These are phyloP conservation scores for Procambarus virginalis DNA, from an alignment of 1,140 invertebrate genomes.

Conservation along the genomic window DNA sequence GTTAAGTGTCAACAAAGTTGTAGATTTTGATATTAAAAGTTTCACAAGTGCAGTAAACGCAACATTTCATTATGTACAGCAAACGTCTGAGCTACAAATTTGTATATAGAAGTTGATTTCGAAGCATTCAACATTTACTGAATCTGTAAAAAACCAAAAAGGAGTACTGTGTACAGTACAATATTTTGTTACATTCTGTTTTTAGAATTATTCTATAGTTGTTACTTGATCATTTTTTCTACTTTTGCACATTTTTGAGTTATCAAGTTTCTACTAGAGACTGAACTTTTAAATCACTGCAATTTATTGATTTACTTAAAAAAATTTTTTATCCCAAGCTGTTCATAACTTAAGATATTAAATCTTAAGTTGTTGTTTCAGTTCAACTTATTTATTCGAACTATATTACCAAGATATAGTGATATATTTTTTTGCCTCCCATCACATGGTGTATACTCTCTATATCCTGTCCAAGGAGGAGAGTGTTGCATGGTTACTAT, in stretches of 20 bases:
- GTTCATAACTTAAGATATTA: neutral
- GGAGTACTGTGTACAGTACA: neutral
- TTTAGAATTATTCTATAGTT: neutral
- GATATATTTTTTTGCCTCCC: neutral
- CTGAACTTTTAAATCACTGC: too few relatives aligned
- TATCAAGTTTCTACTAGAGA: too few relatives aligned
- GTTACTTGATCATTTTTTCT: neutral
- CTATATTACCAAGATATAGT: neutral
- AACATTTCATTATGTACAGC: neutral
- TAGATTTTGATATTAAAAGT: neutral
- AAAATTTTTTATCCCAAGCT: too few relatives aligned
- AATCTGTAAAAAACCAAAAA: neutral
- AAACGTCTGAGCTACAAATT: neutral
- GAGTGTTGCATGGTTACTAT: constrained; percentile 6
- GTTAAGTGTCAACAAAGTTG: neutral
- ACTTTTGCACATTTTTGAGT: too few relatives aligned
- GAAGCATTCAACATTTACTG: neutral
- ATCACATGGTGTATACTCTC: neutral
- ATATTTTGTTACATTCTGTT: neutral
- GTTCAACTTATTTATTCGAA: neutral
- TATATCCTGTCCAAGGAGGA: neutral
- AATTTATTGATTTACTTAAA: too few relatives aligned
- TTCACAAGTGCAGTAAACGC: too few relatives aligned
- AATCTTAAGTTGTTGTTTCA: neutral
- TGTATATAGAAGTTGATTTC: neutral